Base-by-base conservation (phyloP, 2,113 vertebrate genomes). In the Myotis lucifugus region DNA sequence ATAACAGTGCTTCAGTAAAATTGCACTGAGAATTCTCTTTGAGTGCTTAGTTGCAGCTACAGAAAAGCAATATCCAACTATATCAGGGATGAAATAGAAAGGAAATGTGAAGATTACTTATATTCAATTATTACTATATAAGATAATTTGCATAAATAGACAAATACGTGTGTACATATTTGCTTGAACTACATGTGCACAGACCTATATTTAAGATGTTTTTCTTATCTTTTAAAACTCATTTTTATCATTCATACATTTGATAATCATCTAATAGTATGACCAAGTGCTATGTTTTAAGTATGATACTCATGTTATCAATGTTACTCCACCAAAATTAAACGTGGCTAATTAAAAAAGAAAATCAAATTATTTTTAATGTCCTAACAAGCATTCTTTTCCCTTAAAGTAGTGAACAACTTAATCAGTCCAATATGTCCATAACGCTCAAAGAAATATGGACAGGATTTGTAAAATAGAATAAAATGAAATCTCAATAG, bases 221-320 rank as follows among this genome's bases (percentile, higher is more conserved):
- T 66, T 23, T 73, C 70, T 96, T 96, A 72, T 61, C 96, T 93
- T 87, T 97, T 95, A 95, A 95, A 97, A 97, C 96, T 97, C n/a
- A 97, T 96, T 98, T 97, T 97, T 97, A 97, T 97, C 95, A 96
- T 97, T 96, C 95, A 97, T 94, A 95, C 21, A 40, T 86, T 97
- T 93, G 88, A 96, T 97, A 96, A 98, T 97, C 54, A 94, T 21
- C 25, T 96, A 83, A 42, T 84, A 77, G 50, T 93, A 67, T 77
- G 94, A 98, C 90, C 94, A 97, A 95, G 84, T 88, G 81, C 83
- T 81, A 97, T 96, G 84, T 91, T 97, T 98, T 97, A 97, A 97
- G 92, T 72, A 54, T 92, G 93, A 90, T 97, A 84, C 94, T 96
- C 92, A 89, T 59, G 40, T 84, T 87, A 96, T 52, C 79, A 96